phyloP scores from a whole-genome alignment of 2,888 invertebrate species.

The Leptinotarsa rubiginosa region DNA sequence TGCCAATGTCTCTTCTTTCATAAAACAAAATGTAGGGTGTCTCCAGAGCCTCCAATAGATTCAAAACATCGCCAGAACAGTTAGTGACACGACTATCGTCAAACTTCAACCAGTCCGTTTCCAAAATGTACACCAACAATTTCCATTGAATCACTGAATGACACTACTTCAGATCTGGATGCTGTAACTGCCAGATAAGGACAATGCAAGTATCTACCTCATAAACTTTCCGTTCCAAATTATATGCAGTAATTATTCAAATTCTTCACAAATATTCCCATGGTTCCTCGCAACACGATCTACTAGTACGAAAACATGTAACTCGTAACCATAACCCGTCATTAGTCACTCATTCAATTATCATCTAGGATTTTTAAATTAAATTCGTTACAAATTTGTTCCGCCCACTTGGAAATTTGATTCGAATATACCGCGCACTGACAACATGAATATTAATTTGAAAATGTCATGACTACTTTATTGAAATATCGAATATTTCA shows the following conservation, averaged over 20 bases:
- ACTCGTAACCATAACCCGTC: constrained; percentile 28
- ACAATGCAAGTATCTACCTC: no score
- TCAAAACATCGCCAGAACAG: no score
- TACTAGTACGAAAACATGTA: constrained; percentile 2
- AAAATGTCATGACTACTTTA: constrained; percentile 7
- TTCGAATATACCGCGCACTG: background rate
- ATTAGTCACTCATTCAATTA: constrained; percentile 40
- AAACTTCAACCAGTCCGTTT: no score
- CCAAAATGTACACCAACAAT: no score
- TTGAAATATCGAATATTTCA: constrained; percentile 12
- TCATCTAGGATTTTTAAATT: constrained; percentile 36
- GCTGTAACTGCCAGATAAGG: no score
- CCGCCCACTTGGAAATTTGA: constrained; percentile 36
- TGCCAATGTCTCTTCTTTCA: no score
- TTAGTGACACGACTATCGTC: no score
- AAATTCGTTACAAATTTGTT: constrained; percentile 40
- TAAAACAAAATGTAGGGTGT: no score
- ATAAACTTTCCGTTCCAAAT: no score
- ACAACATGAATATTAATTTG: constrained; percentile 14
- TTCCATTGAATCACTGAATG: no score
- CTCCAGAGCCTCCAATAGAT: no score
- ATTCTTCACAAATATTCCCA: constrained; percentile 10
- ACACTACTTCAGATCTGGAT: no score
- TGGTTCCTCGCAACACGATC: constrained; percentile 1
- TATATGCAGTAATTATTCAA: constrained; percentile 5